These are phyloP conservation scores for Cosmorhoe ocellata DNA, from an alignment of 2,888 invertebrate genomes.

Conservation along the genomic window DNA sequence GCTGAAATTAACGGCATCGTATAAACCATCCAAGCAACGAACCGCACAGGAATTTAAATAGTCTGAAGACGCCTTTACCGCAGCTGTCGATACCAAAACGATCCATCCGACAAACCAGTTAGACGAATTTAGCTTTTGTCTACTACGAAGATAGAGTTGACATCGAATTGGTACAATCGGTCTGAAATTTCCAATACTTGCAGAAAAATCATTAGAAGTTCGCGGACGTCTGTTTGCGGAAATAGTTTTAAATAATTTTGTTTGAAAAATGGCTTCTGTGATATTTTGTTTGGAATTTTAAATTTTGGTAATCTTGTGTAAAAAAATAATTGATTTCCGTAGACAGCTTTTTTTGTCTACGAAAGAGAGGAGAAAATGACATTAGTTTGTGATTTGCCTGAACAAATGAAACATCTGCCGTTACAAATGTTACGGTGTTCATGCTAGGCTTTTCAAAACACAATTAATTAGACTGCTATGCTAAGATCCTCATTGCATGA, in stretches of 20 bases:
- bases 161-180: conserved; percentile 13
- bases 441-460: no score
- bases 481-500: background rate
- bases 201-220: conserved; percentile 53
- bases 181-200: conserved; percentile 43
- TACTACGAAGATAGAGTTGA: conserved; percentile 23
- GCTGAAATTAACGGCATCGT: conserved; percentile 78
- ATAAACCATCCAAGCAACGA: conserved; percentile 82
- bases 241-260: conserved; percentile 43
- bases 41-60: conserved; percentile 81
- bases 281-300: background rate
- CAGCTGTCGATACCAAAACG: conserved; percentile 48
- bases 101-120: conserved; percentile 39
- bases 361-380: no score
- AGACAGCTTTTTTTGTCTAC: no score
- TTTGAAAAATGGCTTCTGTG: conserved; percentile 30
- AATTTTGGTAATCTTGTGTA: no score
- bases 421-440: no score
- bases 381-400: no score
- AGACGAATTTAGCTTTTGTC: conserved; percentile 36
- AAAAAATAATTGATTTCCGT: no score
- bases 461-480: background rate
- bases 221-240: conserved; percentile 40
- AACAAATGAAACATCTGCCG: no score
- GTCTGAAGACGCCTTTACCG: conserved; percentile 74